Conservation (phyloP, 1,140 invertebrate species). For the Heliconius himera region DNA sequence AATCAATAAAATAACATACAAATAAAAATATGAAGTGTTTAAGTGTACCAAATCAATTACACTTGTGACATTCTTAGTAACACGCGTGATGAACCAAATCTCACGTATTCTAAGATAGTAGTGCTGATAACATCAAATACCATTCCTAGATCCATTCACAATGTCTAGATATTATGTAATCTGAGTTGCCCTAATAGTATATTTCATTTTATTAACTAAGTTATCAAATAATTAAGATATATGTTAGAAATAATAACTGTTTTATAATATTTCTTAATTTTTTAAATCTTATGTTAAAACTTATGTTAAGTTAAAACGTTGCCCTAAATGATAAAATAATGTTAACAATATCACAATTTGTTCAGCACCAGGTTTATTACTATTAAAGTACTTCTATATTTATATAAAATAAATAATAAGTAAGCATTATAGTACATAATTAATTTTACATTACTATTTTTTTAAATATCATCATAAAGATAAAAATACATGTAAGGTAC, state of each 20-base stretch:
- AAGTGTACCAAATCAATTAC: neutral
- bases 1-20: neutral
- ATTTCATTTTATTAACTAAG: neutral
- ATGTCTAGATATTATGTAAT: conserved; percentile 34
- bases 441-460: neutral
- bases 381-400: neutral
- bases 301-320: neutral
- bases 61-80: neutral
- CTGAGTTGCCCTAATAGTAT: neutral
- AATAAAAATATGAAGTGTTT: neutral
- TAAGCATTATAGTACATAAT: neutral
- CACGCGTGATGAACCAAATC: neutral
- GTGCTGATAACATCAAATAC: conserved; percentile 34
- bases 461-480: neutral
- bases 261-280: neutral
- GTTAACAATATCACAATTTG: neutral
- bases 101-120: conserved; percentile 29
- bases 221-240: neutral
- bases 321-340: neutral
- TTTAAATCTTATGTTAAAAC: too few species aligned
- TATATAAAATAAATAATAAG: neutral
- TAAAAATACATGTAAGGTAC: conserved; percentile 40
- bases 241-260: neutral
- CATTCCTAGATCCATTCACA: conserved; percentile 32
- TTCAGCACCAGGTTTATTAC: neutral